A percentile compares a stretch with the other conserved stretches of the same genome.
Conservation (phyloP, 2,888 invertebrate genomes). For the Xanthorhoe spadicearia region DNA sequence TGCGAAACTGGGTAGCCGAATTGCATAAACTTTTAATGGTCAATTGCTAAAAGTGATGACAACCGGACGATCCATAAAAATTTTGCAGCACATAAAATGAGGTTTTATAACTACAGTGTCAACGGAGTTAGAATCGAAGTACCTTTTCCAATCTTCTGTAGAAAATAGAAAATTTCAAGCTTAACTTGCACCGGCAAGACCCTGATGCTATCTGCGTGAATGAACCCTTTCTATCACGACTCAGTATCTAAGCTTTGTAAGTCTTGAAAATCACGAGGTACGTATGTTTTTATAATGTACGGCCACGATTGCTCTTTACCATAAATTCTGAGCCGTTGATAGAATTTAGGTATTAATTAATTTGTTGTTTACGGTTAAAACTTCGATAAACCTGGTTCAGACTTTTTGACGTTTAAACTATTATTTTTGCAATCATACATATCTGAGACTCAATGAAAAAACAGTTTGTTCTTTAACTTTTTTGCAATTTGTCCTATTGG, state of each 20-base stretch:
- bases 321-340: neutral
- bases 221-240: slow-evolving; percentile 15
- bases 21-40: slow-evolving; percentile 12
- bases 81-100: slow-evolving; percentile 31
- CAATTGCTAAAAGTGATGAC: slow-evolving; percentile 17
- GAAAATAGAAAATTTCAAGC: slow-evolving; percentile 22
- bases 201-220: slow-evolving; percentile 15
- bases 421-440: too few relatives aligned
- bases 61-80: slow-evolving; percentile 19
- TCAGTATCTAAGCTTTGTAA: neutral
- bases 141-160: slow-evolving; percentile 19
- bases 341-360: too few relatives aligned
- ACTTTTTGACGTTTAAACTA: too few relatives aligned
- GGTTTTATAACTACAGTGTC: slow-evolving; percentile 20
- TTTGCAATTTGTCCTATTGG: too few relatives aligned
- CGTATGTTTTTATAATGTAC: neutral
- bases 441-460: too few relatives aligned
- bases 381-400: too few relatives aligned
- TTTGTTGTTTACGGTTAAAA: too few relatives aligned
- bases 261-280: neutral
- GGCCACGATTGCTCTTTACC: neutral
- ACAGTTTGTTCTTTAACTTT: too few relatives aligned
- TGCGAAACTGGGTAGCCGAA: neutral
- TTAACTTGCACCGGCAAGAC: slow-evolving; percentile 12
- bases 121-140: slow-evolving; percentile 15